These are phyloP conservation scores for Sitta europaea DNA, from an alignment of 2,113 vertebrate genomes.

Conservation along the genomic window DNA sequence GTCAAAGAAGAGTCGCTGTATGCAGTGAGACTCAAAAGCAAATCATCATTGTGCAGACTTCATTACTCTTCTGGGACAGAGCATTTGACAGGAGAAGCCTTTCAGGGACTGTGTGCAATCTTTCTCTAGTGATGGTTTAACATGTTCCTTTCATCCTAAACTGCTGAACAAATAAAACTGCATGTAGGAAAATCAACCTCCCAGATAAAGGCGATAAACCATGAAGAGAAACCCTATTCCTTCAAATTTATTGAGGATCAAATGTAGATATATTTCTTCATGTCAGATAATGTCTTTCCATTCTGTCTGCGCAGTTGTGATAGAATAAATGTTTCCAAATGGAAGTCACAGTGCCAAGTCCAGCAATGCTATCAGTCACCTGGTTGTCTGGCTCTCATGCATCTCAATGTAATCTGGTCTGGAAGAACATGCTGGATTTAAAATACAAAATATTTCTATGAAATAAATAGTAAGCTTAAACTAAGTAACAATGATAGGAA, in stretches of 20 bases:
- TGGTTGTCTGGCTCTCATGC: background rate
- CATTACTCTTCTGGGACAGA: background rate
- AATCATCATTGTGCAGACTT: background rate
- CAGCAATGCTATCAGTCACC: background rate
- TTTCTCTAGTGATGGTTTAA: background rate
- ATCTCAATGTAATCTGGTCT: background rate
- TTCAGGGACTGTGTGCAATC: background rate
- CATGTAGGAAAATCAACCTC: background rate
- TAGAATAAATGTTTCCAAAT: background rate
- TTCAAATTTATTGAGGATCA: conserved; percentile 35
- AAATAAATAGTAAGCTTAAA: background rate
- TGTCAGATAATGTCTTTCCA: background rate
- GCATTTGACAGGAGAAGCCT: background rate
- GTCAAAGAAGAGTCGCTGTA: background rate
- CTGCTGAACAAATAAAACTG: conserved; percentile 21
- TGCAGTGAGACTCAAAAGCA: background rate
- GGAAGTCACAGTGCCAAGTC: background rate
- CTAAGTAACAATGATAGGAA: background rate
- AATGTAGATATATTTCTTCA: conserved; percentile 30
- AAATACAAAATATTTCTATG: background rate
- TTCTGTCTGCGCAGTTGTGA: background rate
- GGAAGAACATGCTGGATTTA: background rate
- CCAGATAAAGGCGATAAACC: background rate
- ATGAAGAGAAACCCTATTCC: background rate
- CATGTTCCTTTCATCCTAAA: background rate